Evolutionary conservation across 2,888 invertebrate genomes (phyloP).

Genomic region (Pecten maximus): DNA sequence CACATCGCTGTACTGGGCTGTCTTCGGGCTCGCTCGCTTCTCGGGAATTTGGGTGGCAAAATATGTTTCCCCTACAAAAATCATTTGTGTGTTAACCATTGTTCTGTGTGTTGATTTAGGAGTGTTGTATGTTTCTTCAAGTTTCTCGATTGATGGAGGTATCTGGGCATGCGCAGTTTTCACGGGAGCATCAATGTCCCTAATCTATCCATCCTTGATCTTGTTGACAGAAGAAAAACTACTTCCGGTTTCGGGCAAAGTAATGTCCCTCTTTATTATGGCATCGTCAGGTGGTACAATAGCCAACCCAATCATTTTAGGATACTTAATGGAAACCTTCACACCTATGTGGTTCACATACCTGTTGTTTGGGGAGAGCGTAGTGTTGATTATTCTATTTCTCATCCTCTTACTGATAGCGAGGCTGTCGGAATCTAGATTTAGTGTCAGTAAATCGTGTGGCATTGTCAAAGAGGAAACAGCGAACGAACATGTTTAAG

Average conservation of each 20-base stretch:
- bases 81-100: conserved; percentile 72
- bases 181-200: conserved; percentile 55
- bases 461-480: too few relatives aligned
- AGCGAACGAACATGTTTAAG: too few relatives aligned
- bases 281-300: conserved; percentile 51
- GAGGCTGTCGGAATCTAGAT: background rate
- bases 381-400: conserved; percentile 41
- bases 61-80: conserved; percentile 58
- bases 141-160: conserved; percentile 39
- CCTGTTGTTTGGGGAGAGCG: conserved; percentile 48
- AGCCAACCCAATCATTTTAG: conserved; percentile 51
- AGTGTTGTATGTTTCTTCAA: conserved; percentile 44
- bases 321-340: conserved; percentile 54
- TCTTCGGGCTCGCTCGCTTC: conserved; percentile 49
- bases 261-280: conserved; percentile 48
- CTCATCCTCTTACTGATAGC: conserved; percentile 38
- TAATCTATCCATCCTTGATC: conserved; percentile 53
- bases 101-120: conserved; percentile 43
- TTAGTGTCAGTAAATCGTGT: background rate
- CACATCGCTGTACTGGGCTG: conserved; percentile 51
- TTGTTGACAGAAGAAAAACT: conserved; percentile 57
- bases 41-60: conserved; percentile 53
- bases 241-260: conserved; percentile 52
- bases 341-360: conserved; percentile 54
- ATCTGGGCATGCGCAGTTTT: conserved; percentile 51